Evolutionary conservation across 1,140 invertebrate genomes (phyloP).

Genomic region (Microplitis mediator): DNA sequence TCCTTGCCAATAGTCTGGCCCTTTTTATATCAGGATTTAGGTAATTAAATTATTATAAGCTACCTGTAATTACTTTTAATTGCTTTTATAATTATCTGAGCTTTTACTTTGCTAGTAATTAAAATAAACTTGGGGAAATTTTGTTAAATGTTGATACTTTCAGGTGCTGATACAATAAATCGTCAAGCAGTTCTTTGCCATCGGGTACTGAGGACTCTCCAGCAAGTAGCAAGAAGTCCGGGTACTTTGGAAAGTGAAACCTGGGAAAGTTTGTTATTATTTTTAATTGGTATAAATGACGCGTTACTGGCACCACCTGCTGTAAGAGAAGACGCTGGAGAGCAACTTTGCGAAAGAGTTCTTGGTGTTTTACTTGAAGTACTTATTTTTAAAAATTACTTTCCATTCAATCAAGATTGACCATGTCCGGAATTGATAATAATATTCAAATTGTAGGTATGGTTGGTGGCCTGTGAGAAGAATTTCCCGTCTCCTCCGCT

Average conservation of each 20-base stretch:
- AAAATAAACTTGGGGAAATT: not conserved
- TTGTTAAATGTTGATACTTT: constrained; percentile 34
- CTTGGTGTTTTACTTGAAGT: constrained; percentile 91
- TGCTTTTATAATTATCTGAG: constrained; percentile 12
- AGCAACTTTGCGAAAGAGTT: constrained; percentile 92
- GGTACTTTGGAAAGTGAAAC: constrained; percentile 80
- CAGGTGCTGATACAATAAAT: constrained; percentile 87
- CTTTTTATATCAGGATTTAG: constrained; percentile 86
- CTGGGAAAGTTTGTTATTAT: constrained; percentile 88
- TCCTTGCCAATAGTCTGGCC: constrained; percentile 78
- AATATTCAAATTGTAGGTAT: constrained; percentile 64
- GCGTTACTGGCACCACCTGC: constrained; percentile 89
- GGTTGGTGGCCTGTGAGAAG: constrained; percentile 88
- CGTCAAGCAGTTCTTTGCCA: constrained; percentile 95
- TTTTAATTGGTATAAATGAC: constrained; percentile 92
- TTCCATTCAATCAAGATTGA: not conserved
- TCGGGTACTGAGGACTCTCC: constrained; percentile 86
- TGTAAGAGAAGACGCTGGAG: constrained; percentile 91
- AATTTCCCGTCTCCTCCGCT: constrained; percentile 92
- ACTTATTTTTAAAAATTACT: not conserved
- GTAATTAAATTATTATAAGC: constrained; percentile 61
- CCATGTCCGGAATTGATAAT: not conserved
- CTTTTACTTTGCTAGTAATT: constrained; percentile 8
- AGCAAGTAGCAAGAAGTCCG: constrained; percentile 84
- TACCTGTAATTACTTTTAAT: constrained; percentile 21